These are phyloP conservation scores for Aphrocallistes beatrix DNA, from an alignment of 37 sponge, comb jelly and placozoan genomes.

Conservation along the genomic window DNA sequence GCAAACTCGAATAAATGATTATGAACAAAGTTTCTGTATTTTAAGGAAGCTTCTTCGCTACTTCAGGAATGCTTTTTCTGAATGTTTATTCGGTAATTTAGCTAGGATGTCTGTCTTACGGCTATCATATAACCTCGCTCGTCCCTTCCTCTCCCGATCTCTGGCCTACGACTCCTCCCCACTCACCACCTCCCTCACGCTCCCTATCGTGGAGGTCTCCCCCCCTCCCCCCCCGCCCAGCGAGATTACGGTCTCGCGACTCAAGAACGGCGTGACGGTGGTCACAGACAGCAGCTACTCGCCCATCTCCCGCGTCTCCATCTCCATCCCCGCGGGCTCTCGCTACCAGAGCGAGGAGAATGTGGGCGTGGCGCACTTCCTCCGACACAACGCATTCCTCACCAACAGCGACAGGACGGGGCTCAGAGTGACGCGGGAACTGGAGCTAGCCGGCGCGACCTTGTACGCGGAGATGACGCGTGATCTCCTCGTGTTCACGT, in stretches of 20 bases:
- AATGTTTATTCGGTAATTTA: not conserved
- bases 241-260: slow-evolving; percentile 6
- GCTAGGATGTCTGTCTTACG: not conserved
- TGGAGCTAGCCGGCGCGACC: slow-evolving; percentile 40
- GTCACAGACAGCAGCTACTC: slow-evolving; percentile 53
- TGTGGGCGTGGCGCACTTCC: slow-evolving; percentile 59
- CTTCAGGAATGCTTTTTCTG: no score
- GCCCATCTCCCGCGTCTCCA: slow-evolving; percentile 21
- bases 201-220: not conserved
- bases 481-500: not conserved
- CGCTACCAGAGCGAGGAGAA: slow-evolving; percentile 53
- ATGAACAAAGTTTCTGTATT: no score
- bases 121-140: not conserved
- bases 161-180: not conserved
- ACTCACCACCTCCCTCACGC: not conserved
- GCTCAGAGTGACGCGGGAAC: slow-evolving; percentile 46
- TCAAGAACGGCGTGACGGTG: slow-evolving; percentile 58
- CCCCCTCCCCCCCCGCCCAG: not conserved
- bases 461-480: not conserved
- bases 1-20: no score
- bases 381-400: slow-evolving; percentile 55
- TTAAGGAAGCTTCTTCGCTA: no score
- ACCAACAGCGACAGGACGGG: slow-evolving; percentile 37
- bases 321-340: slow-evolving; percentile 61
- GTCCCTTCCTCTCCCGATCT: not conserved